A percentile compares a stretch with the other conserved stretches of the same genome.
These are phyloP conservation scores for Notodonta ziczac DNA, from an alignment of 2,888 invertebrate genomes.

Conservation along the genomic window DNA sequence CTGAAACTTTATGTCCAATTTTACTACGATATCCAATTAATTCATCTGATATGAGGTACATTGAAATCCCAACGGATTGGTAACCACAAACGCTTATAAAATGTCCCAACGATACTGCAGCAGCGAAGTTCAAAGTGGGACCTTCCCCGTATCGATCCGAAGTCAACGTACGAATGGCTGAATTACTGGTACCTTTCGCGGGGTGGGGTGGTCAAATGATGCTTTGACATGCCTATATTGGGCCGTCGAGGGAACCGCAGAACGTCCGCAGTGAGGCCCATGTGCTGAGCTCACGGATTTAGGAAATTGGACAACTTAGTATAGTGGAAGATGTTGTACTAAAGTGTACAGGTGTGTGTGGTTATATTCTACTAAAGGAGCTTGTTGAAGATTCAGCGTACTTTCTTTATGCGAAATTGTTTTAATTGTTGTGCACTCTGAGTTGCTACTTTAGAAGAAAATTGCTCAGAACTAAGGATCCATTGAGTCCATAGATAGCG, in stretches of 20 bases:
- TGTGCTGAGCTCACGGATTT: not conserved
- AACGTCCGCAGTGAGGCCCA: not conserved
- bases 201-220: not conserved
- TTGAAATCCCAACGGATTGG: too few relatives aligned
- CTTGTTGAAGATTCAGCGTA: too few relatives aligned
- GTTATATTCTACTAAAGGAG: too few relatives aligned
- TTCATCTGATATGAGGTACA: too few relatives aligned
- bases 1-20: too few relatives aligned
- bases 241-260: not conserved
- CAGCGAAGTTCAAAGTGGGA: not conserved
- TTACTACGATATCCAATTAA: too few relatives aligned
- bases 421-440: too few relatives aligned
- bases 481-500: not conserved
- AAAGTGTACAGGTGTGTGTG: too few relatives aligned
- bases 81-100: conserved; percentile 1
- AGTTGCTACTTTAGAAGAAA: too few relatives aligned
- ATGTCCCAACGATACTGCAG: not conserved
- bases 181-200: conserved; percentile 2
- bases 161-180: not conserved
- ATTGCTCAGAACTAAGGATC: not conserved
- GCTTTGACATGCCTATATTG: not conserved
- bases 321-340: too few relatives aligned
- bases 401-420: too few relatives aligned
- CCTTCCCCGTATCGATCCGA: not conserved
- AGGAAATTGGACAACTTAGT: not conserved